Conservation (phyloP, 1,140 invertebrate species). For the Bicyclus anynana region DNA sequence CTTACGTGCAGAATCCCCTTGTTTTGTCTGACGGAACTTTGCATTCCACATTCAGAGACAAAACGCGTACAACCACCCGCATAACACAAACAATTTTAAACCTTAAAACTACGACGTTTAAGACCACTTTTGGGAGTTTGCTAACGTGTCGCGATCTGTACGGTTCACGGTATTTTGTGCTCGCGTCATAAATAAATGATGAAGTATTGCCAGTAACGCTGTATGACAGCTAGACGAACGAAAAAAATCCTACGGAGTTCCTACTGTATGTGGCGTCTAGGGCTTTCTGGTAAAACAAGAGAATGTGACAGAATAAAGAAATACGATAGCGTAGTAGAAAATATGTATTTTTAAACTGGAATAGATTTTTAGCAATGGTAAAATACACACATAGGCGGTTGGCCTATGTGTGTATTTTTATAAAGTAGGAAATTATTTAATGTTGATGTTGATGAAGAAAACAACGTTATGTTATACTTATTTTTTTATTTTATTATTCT, state of each 20-base stretch:
- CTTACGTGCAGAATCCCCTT: conserved; percentile 22
- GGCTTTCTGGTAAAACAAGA: background rate
- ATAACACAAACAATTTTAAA: background rate
- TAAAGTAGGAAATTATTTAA: too few species aligned
- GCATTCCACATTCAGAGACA: conserved; percentile 5
- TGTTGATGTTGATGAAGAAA: too few species aligned
- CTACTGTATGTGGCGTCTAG: background rate
- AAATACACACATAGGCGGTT: too few species aligned
- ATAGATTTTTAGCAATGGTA: too few species aligned
- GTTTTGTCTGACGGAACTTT: conserved; percentile 18
- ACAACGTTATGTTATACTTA: too few species aligned
- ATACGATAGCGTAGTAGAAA: too few species aligned
- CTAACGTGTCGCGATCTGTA: background rate
- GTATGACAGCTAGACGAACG: background rate
- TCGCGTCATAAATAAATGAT: conserved; percentile 16
- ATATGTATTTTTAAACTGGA: too few species aligned
- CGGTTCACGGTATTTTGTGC: conserved; percentile 1
- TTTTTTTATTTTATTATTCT: too few species aligned
- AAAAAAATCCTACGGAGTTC: background rate
- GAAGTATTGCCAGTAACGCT: conserved; percentile 1
- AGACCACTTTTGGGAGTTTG: background rate
- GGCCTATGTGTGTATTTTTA: too few species aligned
- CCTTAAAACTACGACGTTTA: background rate
- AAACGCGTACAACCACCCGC: conserved; percentile 5
- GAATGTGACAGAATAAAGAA: background rate